Base-by-base conservation (phyloP, 2,888 invertebrate genomes). In the Hydraecia micacea region DNA sequence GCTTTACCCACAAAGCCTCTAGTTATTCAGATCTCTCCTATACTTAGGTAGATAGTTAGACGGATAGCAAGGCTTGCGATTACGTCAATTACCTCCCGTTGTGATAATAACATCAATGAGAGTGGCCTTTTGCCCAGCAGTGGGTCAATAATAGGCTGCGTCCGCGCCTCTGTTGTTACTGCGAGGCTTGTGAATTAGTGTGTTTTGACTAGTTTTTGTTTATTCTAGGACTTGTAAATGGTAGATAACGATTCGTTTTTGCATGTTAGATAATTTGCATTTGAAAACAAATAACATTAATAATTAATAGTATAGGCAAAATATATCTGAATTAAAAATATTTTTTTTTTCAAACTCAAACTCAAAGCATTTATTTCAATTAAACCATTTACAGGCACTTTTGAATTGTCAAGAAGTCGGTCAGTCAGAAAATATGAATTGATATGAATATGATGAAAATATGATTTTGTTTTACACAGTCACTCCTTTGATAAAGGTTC, bases 1-100 rank as follows among this genome's bases (percentile, higher is more conserved):
- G 32, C 62, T 60, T 68, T 68, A 73, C 42, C 18, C 63, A 9
- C 79, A 49, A 86, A 84, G 55, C 75, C 81, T 85, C 86, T 87
- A 79, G 86, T 87, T 87, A 88, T 75, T 79, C 84, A 77, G 70
- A 72, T 70, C 73, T 68, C 75, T 79, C 78, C 81, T 84, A 79
- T 87, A 84, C 81, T 87, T 88, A 88, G 62, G 42, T 71, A 85
- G 84, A 86, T 88, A 87, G 85, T 80, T 86, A 86, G 79, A 60
- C 46, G 78, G 88, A 89, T 86, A 86, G 80, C 83, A 79, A 85
- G 85, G 73, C 86, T 85, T 78, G 84, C 86, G 85, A 87, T 91
- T 90, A 89, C 83, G 79, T 84, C 89, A 90, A 91, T 91, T 91
- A 91, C 88, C 79, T 88, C 86, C 91, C 88, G 88, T 90, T 90